Percentiles rank a stretch among this genome's conserved stretches.
These are phyloP conservation scores for human DNA, from an alignment of 2,113 vertebrate genomes.

Conservation along the genomic window DNA sequence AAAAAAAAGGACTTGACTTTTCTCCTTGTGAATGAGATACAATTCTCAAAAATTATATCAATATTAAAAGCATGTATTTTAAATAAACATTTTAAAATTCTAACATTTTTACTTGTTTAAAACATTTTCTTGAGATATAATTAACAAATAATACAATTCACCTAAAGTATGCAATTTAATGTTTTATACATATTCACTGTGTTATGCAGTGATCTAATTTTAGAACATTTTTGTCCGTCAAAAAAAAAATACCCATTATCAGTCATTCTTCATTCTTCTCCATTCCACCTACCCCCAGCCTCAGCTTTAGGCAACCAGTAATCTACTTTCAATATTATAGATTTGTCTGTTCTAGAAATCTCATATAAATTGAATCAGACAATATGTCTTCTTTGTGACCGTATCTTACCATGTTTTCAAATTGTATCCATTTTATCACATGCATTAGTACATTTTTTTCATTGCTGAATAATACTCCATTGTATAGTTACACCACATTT, in stretches of 20 bases:
- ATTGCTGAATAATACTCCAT: background rate
- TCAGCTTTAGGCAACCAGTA: background rate
- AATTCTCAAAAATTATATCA: constrained; percentile 8
- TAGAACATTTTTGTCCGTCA: background rate
- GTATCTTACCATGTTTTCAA: background rate
- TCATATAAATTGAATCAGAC: background rate
- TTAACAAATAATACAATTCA: constrained; percentile 1
- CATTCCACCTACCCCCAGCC: background rate
- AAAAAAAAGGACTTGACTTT: constrained; percentile 2
- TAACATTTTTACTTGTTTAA: background rate
- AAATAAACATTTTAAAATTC: constrained; percentile 11
- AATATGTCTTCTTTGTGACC: background rate
- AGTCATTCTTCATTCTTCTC: background rate
- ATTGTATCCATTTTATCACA: background rate
- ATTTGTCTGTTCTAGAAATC: background rate
- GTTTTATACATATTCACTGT: background rate
- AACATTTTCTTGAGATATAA: background rate
- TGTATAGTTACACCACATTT: background rate
- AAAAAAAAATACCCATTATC: background rate
- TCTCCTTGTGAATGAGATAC: background rate
- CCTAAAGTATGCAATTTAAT: background rate
- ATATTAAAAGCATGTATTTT: constrained; percentile 27
- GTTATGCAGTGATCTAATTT: background rate
- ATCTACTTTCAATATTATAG: background rate
- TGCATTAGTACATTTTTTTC: background rate